Percentiles rank a stretch among this genome's conserved stretches.
These are phyloP conservation scores for Gambelia wislizenii DNA, from an alignment of 2,797 vertebrate species.

Conservation along the genomic window DNA sequence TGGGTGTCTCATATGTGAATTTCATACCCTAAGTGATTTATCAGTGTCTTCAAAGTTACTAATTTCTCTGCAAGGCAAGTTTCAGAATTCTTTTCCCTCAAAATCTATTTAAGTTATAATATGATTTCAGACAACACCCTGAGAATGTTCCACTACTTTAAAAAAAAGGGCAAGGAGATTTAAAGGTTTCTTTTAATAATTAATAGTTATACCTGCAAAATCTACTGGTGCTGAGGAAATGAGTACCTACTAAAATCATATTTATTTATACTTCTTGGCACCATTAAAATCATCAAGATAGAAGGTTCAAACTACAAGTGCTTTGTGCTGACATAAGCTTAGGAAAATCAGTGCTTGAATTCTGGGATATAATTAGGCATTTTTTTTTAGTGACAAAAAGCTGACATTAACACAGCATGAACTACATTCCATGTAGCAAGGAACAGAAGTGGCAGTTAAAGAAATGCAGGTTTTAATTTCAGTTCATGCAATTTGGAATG, in stretches of 20 bases:
- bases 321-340: background rate
- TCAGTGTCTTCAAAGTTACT: slow-evolving; percentile 43
- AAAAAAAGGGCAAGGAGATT: slow-evolving; percentile 1
- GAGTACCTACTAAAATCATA: background rate
- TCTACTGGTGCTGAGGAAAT: background rate
- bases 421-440: background rate
- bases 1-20: slow-evolving; percentile 45
- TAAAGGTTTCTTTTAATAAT: background rate
- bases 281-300: background rate
- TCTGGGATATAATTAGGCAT: slow-evolving; percentile 2
- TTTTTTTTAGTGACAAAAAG: background rate
- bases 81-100: slow-evolving; percentile 30
- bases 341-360: slow-evolving; percentile 10
- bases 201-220: slow-evolving; percentile 18
- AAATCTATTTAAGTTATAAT: slow-evolving; percentile 43
- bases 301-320: background rate
- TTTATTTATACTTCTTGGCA: slow-evolving; percentile 6
- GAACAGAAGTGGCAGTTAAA: background rate
- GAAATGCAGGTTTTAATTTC: background rate
- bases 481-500: slow-evolving; percentile 16
- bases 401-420: accelerated
- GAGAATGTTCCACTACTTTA: slow-evolving; percentile 11
- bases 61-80: slow-evolving; percentile 49
- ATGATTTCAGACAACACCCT: background rate
- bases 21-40: slow-evolving; percentile 54